Base-by-base conservation (phyloP, 2,888 invertebrate genomes). In the Heliconius aoede region DNA sequence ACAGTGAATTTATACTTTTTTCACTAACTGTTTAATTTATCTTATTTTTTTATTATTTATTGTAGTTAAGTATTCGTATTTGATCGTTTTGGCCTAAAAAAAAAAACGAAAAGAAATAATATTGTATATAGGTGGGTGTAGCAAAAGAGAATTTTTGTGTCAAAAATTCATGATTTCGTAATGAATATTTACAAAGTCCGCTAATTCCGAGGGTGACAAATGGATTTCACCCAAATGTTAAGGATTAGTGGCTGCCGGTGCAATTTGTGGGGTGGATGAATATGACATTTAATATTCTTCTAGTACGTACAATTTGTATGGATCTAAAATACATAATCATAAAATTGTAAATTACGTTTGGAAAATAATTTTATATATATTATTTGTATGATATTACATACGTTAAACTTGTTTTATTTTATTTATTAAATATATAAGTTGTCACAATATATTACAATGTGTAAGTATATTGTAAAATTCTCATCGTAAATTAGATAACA, bases 191-290 rank as follows among this genome's bases (percentile, higher is more conserved):
- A 76, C 68, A 64, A 77, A 76, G 76, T 73, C 32, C 78, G 76
- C 76, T 75, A 76, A 79, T 72, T 78, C 76, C 65, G 79, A 82
- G 82, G 85, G 85, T 81, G 78, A 80, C 77, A 77, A 80, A 82
- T 79, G 78, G 83, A 84, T 83, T 85, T 84, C 80, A 80, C 83
- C 82, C 81, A 81, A 88, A 88, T 85, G 84, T 83, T 80, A 78
- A 81, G 88, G 87, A 89, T 91, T 90, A 90, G 83, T 82, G 84
- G 84, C 79, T 68, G 26, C 79, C 78, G 78, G 81, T 83, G 85
- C 86, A 86, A 32, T 26, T 87, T 88, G 89, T 88, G 88, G 87
- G 86, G 84, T 77, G 72, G 81, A 82, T 86, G 85, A 86, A 83
- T 86, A 85, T 81, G 81, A 82, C 84, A 81, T 86, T 84, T 86